These are phyloP conservation scores for Calycopis cecrops DNA, from an alignment of 1,140 invertebrate genomes.

Conservation along the genomic window DNA sequence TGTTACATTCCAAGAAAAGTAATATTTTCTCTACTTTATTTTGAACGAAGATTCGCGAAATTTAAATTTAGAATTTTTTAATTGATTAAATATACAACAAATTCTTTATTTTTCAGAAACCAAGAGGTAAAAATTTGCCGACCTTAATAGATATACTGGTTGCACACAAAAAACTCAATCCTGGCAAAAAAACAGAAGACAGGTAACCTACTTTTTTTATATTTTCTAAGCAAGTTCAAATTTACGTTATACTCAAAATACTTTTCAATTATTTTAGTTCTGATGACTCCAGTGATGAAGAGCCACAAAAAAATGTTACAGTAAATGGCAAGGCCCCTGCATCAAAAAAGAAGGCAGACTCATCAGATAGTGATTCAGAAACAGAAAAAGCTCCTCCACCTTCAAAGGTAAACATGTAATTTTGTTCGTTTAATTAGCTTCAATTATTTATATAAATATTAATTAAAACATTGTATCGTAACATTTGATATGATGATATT, in stretches of 20 bases:
- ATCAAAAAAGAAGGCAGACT: conserved; percentile 6
- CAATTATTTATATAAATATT: conserved; percentile 9
- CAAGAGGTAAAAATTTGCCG: conserved; percentile 41
- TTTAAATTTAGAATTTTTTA: no score
- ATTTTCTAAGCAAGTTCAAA: neutral
- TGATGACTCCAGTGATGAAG: conserved; percentile 50
- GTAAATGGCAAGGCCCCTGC: conserved; percentile 10
- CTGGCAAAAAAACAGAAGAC: conserved; percentile 29
- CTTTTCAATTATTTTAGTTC: conserved; percentile 32
- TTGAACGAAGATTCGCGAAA: no score
- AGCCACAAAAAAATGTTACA: conserved; percentile 14
- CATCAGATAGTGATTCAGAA: conserved; percentile 11
- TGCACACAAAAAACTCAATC: conserved; percentile 34
- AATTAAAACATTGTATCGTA: neutral
- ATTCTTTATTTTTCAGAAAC: conserved; percentile 54
- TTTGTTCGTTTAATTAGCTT: no score
- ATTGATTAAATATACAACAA: no score
- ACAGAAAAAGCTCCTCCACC: conserved; percentile 34
- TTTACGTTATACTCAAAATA: conserved; percentile 1
- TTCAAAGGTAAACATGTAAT: conserved; percentile 19
- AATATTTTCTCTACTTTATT: no score
- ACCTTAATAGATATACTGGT: conserved; percentile 42
- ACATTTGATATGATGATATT: conserved; percentile 42
- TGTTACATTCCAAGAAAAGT: no score
- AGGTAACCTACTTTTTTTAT: conserved; percentile 28